These are phyloP conservation scores for Cyprinodon brontotheroides DNA, from an alignment of 2,113 vertebrate species.

Conservation along the genomic window DNA sequence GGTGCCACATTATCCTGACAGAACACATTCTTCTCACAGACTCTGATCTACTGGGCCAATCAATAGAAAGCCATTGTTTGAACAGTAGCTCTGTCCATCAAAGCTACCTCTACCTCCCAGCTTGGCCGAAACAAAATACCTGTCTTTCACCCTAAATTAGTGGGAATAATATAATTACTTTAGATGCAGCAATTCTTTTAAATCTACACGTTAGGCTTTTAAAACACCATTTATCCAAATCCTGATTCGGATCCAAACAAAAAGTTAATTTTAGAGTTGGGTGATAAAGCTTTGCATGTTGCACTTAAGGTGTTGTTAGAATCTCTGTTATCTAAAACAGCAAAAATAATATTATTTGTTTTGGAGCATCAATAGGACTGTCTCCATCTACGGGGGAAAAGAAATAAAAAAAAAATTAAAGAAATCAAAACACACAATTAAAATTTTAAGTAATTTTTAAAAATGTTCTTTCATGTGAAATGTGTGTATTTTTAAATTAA, in stretches of 20 bases:
- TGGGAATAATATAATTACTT: conserved; percentile 61
- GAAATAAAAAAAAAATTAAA: background rate
- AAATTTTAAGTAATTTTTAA: too few species aligned
- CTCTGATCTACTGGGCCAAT: conserved; percentile 73
- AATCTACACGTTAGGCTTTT: conserved; percentile 19
- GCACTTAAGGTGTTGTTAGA: too few species aligned
- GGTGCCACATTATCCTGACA: conserved; percentile 76
- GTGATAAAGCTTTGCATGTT: too few species aligned
- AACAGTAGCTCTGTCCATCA: conserved; percentile 67
- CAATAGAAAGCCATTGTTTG: conserved; percentile 73
- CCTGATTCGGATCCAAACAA: background rate
- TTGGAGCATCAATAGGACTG: too few species aligned
- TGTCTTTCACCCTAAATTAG: conserved; percentile 72
- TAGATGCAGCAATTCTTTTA: conserved; percentile 58
- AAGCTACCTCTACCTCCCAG: conserved; percentile 50
- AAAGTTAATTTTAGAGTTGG: too few species aligned
- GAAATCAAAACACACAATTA: background rate
- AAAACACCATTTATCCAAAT: background rate
- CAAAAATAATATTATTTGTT: too few species aligned
- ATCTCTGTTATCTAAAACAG: too few species aligned
- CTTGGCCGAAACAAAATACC: conserved; percentile 69
- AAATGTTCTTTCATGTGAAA: background rate
- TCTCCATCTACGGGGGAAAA: too few species aligned
- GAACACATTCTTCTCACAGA: conserved; percentile 70
- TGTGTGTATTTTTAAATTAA: background rate